phyloP scores from a whole-genome alignment of 2,797 vertebrate species.

The Anabacerthia variegaticeps region DNA sequence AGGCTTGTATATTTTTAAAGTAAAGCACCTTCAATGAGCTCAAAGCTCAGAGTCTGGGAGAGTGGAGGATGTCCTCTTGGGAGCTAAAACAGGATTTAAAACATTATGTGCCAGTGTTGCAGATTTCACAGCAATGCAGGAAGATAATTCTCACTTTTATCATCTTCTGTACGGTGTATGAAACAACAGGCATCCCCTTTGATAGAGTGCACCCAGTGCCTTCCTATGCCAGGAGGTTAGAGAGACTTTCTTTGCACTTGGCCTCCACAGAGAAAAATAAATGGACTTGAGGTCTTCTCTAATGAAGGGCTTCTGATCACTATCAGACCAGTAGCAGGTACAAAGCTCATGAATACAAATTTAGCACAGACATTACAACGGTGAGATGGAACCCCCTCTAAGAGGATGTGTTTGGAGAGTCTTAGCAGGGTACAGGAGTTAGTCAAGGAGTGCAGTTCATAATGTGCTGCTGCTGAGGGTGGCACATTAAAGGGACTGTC shows the following conservation, averaged over 20 bases:
- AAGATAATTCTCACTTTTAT: neutral
- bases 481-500: neutral
- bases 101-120: neutral
- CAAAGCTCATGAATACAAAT: neutral
- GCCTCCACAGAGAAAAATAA: neutral
- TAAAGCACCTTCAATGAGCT: neutral
- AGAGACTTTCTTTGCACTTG: neutral
- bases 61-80: neutral
- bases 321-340: neutral
- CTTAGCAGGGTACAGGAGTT: rapidly evolving
- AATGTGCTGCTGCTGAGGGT: rapidly evolving
- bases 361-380: neutral
- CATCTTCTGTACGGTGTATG: neutral
- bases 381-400: neutral
- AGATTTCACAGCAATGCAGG: neutral
- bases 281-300: neutral
- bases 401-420: neutral
- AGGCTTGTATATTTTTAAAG: neutral
- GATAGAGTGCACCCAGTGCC: neutral
- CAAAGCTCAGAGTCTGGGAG: neutral
- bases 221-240: neutral
- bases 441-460: neutral
- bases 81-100: neutral
- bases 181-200: neutral
- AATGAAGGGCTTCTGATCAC: neutral